Evolutionary conservation across 1,140 invertebrate species (phyloP).

Genomic region (Palaemon carinicauda): DNA sequence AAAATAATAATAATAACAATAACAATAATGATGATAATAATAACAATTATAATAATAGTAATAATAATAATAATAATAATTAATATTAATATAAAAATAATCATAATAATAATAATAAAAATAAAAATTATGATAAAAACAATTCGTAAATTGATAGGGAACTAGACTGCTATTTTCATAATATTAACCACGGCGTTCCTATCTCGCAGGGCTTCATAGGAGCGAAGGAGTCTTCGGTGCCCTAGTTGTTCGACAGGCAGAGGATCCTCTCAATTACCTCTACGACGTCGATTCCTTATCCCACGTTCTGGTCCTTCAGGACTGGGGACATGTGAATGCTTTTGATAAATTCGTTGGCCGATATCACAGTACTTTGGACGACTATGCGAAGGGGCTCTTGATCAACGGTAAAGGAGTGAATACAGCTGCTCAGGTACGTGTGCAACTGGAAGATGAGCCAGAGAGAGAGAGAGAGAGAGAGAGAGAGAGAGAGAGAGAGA

Average conservation of each 20-base stretch:
- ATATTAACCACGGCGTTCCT: neutral
- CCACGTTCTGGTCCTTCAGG: conserved; percentile 77
- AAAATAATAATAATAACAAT: too few relatives aligned
- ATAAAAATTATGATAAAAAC: too few relatives aligned
- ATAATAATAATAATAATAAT: too few relatives aligned
- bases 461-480: too few relatives aligned
- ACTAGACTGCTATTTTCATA: too few relatives aligned
- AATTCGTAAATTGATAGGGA: too few relatives aligned
- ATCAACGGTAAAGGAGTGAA: conserved; percentile 76
- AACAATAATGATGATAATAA: too few relatives aligned
- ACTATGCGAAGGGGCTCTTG: conserved; percentile 78
- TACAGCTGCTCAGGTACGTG: neutral
- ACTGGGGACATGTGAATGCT: conserved; percentile 71
- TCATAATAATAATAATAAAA: too few relatives aligned
- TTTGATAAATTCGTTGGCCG: neutral
- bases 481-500: too few relatives aligned
- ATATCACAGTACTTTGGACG: conserved; percentile 69
- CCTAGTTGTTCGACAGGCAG: conserved; percentile 79
- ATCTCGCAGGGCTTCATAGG: conserved; percentile 71
- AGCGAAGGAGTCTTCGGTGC: conserved; percentile 82
- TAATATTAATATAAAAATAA: too few relatives aligned
- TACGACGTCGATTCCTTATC: conserved; percentile 84
- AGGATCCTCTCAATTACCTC: conserved; percentile 73
- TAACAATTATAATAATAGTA: too few relatives aligned
- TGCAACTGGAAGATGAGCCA: too few relatives aligned